Conservation (phyloP, 2,113 vertebrate species). For the Daubentonia madagascariensis region DNA sequence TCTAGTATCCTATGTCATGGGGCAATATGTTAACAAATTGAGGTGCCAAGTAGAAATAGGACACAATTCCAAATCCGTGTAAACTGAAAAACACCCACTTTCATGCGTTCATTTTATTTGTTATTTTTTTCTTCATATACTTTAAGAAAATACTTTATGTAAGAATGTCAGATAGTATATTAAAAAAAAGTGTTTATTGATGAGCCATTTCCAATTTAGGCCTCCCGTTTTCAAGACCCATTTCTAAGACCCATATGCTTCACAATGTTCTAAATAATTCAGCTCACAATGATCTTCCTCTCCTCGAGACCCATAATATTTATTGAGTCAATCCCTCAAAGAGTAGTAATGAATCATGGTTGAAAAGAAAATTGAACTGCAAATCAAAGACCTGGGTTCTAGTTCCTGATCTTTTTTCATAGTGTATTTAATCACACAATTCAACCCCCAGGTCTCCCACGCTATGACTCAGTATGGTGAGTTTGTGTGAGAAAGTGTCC, state of each 20-base stretch:
- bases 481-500: neutral
- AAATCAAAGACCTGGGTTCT: neutral
- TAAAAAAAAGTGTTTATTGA: neutral
- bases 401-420: neutral
- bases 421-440: neutral
- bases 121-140: neutral
- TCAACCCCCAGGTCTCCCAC: neutral
- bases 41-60: neutral
- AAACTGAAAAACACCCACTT: neutral
- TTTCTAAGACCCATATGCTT: neutral
- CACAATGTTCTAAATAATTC: neutral
- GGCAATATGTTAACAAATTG: neutral
- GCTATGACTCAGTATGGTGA: neutral
- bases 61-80: neutral
- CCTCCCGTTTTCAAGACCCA: neutral
- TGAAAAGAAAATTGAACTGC: slow-evolving; percentile 29
- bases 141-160: neutral
- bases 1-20: neutral
- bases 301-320: neutral
- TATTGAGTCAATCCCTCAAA: slow-evolving; percentile 5
- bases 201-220: neutral
- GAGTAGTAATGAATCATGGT: neutral
- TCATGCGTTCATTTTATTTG: neutral
- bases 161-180: neutral
- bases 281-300: neutral